Conservation (phyloP, 1,140 invertebrate genomes). For the Sitodiplosis mosellana region DNA sequence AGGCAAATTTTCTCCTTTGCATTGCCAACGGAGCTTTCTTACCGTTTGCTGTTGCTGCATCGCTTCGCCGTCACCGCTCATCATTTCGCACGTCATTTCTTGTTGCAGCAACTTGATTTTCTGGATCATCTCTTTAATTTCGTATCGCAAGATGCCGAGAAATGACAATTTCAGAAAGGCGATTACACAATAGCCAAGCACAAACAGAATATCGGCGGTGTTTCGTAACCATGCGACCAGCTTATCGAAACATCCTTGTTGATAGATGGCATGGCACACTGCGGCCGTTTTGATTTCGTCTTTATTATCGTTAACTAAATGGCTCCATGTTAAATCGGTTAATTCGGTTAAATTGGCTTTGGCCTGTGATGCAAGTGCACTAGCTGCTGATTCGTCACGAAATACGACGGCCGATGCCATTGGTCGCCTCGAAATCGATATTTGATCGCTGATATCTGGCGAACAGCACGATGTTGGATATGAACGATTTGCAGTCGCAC, state of each 20-base stretch:
- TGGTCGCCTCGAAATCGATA: constrained; percentile 3
- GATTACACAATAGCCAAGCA: constrained; percentile 75
- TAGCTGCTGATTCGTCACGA: neutral
- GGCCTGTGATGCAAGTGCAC: neutral
- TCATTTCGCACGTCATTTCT: constrained; percentile 23
- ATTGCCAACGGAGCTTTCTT: neutral
- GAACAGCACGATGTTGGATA: constrained; percentile 5
- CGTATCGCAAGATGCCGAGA: constrained; percentile 66
- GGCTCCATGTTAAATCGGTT: constrained; percentile 3
- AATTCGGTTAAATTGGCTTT: constrained; percentile 4
- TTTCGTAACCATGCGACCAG: constrained; percentile 53
- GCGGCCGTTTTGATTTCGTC: constrained; percentile 1
- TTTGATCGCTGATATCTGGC: constrained; percentile 3
- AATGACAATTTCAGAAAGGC: constrained; percentile 80
- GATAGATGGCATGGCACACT: constrained; percentile 19
- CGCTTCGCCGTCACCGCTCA: constrained; percentile 19
- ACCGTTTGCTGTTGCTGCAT: no score
- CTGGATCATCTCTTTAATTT: constrained; percentile 78
- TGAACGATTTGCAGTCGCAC: constrained; percentile 3
- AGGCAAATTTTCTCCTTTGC: neutral
- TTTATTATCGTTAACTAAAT: constrained; percentile 1
- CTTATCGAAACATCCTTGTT: constrained; percentile 44
- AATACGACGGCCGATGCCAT: constrained; percentile 5
- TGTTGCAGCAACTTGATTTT: constrained; percentile 51
- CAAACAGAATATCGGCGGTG: constrained; percentile 62